phyloP scores from a whole-genome alignment of 1,140 invertebrate genomes.

The Aleiodes sp. region DNA sequence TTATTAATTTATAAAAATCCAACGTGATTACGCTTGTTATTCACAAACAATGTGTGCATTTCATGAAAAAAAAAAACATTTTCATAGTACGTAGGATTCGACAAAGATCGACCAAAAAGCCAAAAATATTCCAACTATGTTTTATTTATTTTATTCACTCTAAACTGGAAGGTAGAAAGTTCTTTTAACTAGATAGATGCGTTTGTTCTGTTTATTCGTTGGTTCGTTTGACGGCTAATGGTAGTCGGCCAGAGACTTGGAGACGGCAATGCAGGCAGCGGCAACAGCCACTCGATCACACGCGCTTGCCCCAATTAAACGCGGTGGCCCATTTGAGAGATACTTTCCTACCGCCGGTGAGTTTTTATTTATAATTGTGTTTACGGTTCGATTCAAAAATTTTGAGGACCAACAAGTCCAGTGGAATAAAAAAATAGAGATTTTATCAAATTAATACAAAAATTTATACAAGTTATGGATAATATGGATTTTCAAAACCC shows the following conservation, averaged over 20 bases:
- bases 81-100: too few relatives aligned
- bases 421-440: not conserved
- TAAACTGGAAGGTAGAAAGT: constrained; percentile 28
- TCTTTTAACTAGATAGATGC: constrained; percentile 56
- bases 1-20: too few relatives aligned
- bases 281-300: constrained; percentile 75
- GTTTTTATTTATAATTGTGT: constrained; percentile 64
- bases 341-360: constrained; percentile 84
- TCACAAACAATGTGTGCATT: too few relatives aligned
- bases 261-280: constrained; percentile 75
- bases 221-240: constrained; percentile 65
- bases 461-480: not conserved
- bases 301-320: constrained; percentile 77
- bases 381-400: constrained; percentile 44
- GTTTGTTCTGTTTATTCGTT: constrained; percentile 64
- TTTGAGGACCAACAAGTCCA: constrained; percentile 20
- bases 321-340: constrained; percentile 77
- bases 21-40: too few relatives aligned
- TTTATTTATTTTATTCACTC: not conserved
- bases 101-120: too few relatives aligned
- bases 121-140: too few relatives aligned
- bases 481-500: not conserved
- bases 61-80: too few relatives aligned
- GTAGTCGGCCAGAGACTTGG: constrained; percentile 67
- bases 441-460: not conserved